phyloP scores from a whole-genome alignment of 2,113 vertebrate genomes.

The Sula dactylatra region DNA sequence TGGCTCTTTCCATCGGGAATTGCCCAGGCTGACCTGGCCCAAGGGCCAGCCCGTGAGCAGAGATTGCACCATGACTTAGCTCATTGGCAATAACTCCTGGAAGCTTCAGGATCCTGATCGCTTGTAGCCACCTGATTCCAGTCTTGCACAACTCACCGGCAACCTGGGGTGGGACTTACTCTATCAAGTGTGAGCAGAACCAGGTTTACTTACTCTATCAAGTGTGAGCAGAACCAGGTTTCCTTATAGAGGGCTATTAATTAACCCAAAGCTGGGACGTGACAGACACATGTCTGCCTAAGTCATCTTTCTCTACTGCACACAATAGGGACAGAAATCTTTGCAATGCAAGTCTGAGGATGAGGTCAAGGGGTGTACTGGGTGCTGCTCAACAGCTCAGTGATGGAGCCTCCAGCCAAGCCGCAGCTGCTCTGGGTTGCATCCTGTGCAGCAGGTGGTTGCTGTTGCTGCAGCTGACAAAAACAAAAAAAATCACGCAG shows the following conservation, averaged over 20 bases:
- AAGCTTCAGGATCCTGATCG: not conserved
- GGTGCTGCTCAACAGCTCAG: not conserved
- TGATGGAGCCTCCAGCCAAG: rapidly evolving
- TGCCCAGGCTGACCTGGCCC: not conserved
- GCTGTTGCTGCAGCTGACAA: not conserved
- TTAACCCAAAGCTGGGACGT: not conserved
- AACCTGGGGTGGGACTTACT: not conserved
- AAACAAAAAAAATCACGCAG: not conserved
- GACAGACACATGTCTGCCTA: not conserved
- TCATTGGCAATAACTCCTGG: not conserved
- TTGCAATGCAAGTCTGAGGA: not conserved
- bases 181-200: not conserved
- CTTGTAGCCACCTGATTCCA: not conserved
- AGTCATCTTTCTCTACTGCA: rapidly evolving
- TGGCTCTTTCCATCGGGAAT: not conserved
- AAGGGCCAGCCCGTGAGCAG: not conserved
- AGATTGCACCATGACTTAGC: not conserved
- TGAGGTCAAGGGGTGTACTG: not conserved
- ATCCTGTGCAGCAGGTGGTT: too few relatives aligned
- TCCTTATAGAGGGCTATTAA: not conserved
- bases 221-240: not conserved
- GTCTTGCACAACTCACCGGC: not conserved
- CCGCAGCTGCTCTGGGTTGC: rapidly evolving
- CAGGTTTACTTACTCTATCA: not conserved
- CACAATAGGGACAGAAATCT: not conserved